A percentile compares a stretch with the other conserved stretches of the same genome.
phyloP scores from a whole-genome alignment of 2,888 invertebrate species.

The Mechanitis mazaeus region DNA sequence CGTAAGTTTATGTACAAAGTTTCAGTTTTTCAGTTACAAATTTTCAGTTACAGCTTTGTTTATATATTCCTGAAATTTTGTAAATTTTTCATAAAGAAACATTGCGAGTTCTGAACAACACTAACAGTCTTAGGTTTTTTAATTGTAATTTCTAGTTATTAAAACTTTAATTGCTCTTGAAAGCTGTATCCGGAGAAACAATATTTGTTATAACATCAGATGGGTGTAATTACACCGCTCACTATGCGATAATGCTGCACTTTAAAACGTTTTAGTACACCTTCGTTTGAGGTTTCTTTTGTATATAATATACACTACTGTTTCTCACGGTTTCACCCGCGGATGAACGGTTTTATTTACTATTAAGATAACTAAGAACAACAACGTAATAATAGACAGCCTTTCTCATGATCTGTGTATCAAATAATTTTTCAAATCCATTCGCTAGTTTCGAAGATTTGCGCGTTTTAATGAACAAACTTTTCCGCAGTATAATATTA shows the following conservation, averaged over 20 bases:
- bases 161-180: conserved; percentile 17
- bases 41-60: conserved; percentile 1
- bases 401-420: no score
- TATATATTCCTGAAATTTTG: background rate
- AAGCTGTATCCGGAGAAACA: conserved; percentile 28
- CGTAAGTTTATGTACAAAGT: background rate
- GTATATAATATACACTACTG: conserved; percentile 31
- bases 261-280: conserved; percentile 60
- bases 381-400: no score
- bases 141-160: conserved; percentile 10
- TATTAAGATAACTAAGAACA: no score
- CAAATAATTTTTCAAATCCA: no score
- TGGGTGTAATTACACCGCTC: conserved; percentile 51
- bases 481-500: no score
- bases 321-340: background rate
- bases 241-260: conserved; percentile 44
- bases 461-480: no score
- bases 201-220: conserved; percentile 48
- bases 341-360: no score
- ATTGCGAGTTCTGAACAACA: background rate
- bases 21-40: background rate
- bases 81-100: background rate
- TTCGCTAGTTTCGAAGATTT: no score
- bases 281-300: conserved; percentile 38
- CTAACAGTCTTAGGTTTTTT: background rate